Base-by-base conservation (phyloP, 2,113 vertebrate species). In the Ictalurus furcatus region DNA sequence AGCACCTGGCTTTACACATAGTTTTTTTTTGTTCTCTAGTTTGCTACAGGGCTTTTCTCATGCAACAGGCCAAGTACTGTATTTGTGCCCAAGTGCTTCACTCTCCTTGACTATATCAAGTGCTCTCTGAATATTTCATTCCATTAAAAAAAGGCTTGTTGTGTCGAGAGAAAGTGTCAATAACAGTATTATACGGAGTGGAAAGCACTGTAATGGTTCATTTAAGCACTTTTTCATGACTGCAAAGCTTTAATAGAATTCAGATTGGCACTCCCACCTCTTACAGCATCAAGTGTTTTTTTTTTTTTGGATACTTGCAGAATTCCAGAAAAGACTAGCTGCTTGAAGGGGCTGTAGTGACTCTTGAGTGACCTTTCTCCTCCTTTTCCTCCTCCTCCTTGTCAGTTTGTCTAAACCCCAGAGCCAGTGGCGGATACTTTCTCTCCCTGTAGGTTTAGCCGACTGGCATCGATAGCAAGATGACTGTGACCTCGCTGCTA, bases 401-500 rank as follows among this genome's bases (percentile, higher is more conserved):
- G 87, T 95, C 95, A 94, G 90, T 93, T 79, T 63, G 91, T 92
- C 92, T 94, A 93, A 93, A 92, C 90, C 92, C 85, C 84, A 84
- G 14, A 89, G 93, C 89, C 90, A 78, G 3, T 54, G 14, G 88
- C 89, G 89, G 94, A 94, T 93, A 92, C 91, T 92, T 89, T 90
- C 34, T 71, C 88, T 84, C 91, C 92, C 90, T 90, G 52, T 14
- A 90, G 93, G 91, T 58, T 86, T 11, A 28, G 34, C 88, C 93
- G 94, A 94, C 92, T 95, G 94, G 92, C 95, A 90, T 89, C 91
- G 93, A 93, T 92, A 93, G 92, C 90, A 88, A 89, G 91, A 90
- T 91, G 93, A 93, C 94, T 92, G 89, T 92, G 92, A 94, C 94
- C 94, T 93, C 92, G 90, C 80, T 2, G 89, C 93, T 94, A 93